phyloP scores from a whole-genome alignment of 2,888 invertebrate species.

The Eupithecia vulgata region DNA sequence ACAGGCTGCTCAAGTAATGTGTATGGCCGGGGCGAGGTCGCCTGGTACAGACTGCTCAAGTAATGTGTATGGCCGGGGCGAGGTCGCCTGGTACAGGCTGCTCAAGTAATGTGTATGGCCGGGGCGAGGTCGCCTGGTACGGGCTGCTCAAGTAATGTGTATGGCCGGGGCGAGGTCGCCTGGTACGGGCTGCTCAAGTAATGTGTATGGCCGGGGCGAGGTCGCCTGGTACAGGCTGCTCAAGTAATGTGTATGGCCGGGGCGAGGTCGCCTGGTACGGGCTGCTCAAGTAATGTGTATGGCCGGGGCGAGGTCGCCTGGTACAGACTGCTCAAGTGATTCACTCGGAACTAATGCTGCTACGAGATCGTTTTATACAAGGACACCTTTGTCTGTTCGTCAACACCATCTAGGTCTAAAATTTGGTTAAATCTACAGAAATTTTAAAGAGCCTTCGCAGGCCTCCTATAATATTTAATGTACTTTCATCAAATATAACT shows the following conservation, averaged over 20 bases:
- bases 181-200: constrained; percentile 1
- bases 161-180: constrained; percentile 9
- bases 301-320: constrained; percentile 11
- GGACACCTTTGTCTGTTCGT: not conserved
- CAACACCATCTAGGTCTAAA: not conserved
- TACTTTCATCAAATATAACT: not conserved
- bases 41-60: not conserved
- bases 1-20: not conserved
- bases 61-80: constrained; percentile 4
- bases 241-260: not conserved
- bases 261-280: constrained; percentile 4
- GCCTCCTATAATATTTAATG: not conserved
- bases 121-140: constrained; percentile 9
- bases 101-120: not conserved
- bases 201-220: constrained; percentile 2
- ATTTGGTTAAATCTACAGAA: not conserved
- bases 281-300: not conserved
- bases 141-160: not conserved
- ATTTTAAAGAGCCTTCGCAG: not conserved
- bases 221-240: constrained; percentile 2
- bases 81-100: constrained; percentile 3
- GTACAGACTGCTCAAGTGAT: constrained; percentile 4
- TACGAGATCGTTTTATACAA: not conserved
- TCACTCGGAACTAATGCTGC: not conserved
- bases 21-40: constrained; percentile 8